Conservation (phyloP, 2,113 vertebrate species). For the Corvus cornix region DNA sequence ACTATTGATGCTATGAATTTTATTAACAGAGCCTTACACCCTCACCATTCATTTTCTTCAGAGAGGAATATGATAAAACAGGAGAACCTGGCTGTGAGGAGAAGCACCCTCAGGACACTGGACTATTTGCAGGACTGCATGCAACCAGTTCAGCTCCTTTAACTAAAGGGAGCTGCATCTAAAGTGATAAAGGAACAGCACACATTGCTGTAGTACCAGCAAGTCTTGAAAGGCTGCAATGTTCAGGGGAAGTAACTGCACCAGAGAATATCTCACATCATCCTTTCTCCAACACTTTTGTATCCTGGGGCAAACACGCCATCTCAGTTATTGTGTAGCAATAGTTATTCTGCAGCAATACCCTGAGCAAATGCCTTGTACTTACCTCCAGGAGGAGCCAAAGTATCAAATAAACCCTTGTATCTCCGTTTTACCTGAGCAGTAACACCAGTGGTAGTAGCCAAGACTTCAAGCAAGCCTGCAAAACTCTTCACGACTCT, state of each 20-base stretch:
- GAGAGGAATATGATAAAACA: background rate
- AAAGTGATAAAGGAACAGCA: background rate
- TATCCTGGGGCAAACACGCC: background rate
- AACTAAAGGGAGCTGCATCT: background rate
- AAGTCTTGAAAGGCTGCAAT: background rate
- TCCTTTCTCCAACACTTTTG: background rate
- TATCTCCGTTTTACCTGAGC: background rate
- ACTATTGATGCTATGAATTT: background rate
- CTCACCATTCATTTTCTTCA: background rate
- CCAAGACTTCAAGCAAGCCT: background rate
- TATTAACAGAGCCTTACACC: background rate
- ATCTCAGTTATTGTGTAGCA: background rate
- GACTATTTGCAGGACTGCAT: background rate
- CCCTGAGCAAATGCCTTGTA: background rate
- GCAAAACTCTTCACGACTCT: background rate
- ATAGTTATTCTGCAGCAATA: background rate
- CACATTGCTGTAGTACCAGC: accelerated
- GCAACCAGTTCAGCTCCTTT: background rate
- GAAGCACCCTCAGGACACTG: background rate
- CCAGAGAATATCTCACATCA: background rate
- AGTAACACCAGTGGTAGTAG: background rate
- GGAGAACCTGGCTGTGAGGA: background rate
- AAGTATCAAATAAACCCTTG: background rate
- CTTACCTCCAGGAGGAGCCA: conserved; percentile 27
- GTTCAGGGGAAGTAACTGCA: background rate